A percentile compares a stretch with the other conserved stretches of the same genome.
Conservation (phyloP, 2,888 invertebrate genomes). For the Apamea sordens region DNA sequence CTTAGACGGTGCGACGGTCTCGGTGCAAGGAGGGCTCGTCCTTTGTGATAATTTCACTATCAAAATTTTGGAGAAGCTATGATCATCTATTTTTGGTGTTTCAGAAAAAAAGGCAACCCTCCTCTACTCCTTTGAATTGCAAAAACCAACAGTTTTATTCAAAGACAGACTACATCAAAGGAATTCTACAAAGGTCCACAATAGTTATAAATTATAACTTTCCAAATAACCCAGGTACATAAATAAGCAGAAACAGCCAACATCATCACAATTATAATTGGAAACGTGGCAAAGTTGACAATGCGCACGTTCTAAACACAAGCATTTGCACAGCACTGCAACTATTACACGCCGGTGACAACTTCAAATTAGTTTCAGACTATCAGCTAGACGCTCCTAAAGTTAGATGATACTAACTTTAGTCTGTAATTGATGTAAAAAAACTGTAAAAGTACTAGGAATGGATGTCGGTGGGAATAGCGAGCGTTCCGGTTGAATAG, state of each 20-base stretch:
- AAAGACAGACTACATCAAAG: background rate
- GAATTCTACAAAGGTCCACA: background rate
- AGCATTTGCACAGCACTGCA: slow-evolving; percentile 53
- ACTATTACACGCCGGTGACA: slow-evolving; percentile 59
- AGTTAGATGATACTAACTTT: slow-evolving; percentile 64
- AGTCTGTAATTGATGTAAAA: slow-evolving; percentile 53
- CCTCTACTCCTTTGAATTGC: too few species aligned
- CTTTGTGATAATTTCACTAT: too few species aligned
- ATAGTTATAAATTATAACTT: background rate
- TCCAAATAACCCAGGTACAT: slow-evolving; percentile 4
- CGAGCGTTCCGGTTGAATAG: background rate
- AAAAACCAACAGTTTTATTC: background rate
- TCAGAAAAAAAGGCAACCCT: too few species aligned
- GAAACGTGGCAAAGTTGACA: slow-evolving; percentile 52
- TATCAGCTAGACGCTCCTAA: slow-evolving; percentile 49
- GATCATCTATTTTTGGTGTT: background rate
- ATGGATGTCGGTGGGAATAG: slow-evolving; percentile 13
- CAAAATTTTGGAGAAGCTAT: background rate
- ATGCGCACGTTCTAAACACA: slow-evolving; percentile 54
- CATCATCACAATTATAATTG: slow-evolving; percentile 42
- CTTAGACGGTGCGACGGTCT: background rate
- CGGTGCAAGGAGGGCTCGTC: background rate
- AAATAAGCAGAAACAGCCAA: slow-evolving; percentile 10
- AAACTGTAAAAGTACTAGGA: slow-evolving; percentile 27
- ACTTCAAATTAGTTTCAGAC: slow-evolving; percentile 68